Base-by-base conservation (phyloP, 53 echinoderm and acorn worm species). In the Paracentrotus lividus region DNA sequence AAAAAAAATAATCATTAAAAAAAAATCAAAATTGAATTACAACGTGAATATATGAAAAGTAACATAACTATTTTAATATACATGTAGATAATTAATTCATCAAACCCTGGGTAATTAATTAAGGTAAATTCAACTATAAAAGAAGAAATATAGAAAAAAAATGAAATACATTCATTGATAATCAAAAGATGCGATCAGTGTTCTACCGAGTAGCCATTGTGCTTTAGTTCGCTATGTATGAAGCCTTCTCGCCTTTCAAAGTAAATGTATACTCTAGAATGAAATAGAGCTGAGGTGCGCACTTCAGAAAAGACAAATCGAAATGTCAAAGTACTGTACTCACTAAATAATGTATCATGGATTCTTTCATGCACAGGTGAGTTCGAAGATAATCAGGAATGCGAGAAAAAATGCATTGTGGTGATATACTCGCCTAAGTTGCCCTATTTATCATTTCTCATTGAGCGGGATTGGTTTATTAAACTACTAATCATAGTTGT, bases 281-380 rank as follows among this genome's bases (percentile, higher is more conserved):
- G 47, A 24, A 81, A 81, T 27, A 47, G 26, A 81, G 81, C 81
- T 47, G 81, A 47, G 14, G 81, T 47, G 47, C 47, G 27, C 47
- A 47, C 81, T 47, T 45, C 47, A 81, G 15, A 81, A 1, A 81
- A 47, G 10, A 8, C 2, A 38, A 13, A 13, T n/a, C 81, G n/a
- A 49, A 81, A 81, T 81, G 81, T 81, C 81, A 81, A 81, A 45
- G 81, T 81, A 81, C 81, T 81, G n/a, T 81, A 15, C 81, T 81
- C 44, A 81, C 47, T 47, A 10, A 81, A 47, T 81, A 81, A 81
- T 81, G 81, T 47, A 81, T 81, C 26, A 27, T 10, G 47, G 26
- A 40, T 36, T 40, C 40, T 40, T 72, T 72, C 40, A 72, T 40
- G 6, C 36, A 20, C 9, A 36, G 40, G 40, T 21, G 32, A 67